Evolutionary conservation across 2,888 invertebrate species (phyloP), one percentile per base, ranked within the genome.

Genomic region (Lepetodrilus schrolli): DNA sequence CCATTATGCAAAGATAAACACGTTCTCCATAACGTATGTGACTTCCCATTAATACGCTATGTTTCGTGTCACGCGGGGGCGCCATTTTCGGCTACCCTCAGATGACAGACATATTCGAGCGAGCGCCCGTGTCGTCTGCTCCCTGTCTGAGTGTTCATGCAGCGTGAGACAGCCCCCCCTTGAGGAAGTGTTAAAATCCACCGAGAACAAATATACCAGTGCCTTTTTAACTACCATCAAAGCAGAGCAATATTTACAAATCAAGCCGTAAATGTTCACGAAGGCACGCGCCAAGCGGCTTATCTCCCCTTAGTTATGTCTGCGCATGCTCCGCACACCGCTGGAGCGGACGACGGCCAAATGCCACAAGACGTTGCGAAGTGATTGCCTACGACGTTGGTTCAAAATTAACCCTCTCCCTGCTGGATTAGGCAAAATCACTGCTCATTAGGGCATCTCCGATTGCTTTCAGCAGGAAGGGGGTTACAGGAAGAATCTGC

Each of bases 221-320:
- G 58, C 34, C 58, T 58, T 58, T 58, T 58, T 34, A 58, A 23
- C 58, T 17, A n/a, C 58, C 58, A 58, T 58, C 58, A 58, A 58
- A 26, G 58, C 21, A 34, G 2, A 17, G 17, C 34, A 26, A 58
- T 58, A 34, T 58, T 58, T 26, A 58, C 58, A 58, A 30, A 58
- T 34, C 34, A 30, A 58, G 58, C 17, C 58, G 58, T 58, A 58
- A 58, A 58, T 17, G 58, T 58, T 58, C 58, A 58, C n/a, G 26
- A 34, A 58, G 58, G 58, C 58, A 58, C 58, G 58, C 58, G 58
- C 58, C 58, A n/a, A 1, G 58, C n/a, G 30, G 26, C 58, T 58
- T 58, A 58, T 58, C 58, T 58, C 58, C 58, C 58, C 58, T 58
- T 58, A 17, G 30, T 34, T 4, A 7, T 7, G 30, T 58, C 58